Base-by-base conservation (phyloP, 2,113 vertebrate species). In the Chamaetylas fuelleborni region DNA sequence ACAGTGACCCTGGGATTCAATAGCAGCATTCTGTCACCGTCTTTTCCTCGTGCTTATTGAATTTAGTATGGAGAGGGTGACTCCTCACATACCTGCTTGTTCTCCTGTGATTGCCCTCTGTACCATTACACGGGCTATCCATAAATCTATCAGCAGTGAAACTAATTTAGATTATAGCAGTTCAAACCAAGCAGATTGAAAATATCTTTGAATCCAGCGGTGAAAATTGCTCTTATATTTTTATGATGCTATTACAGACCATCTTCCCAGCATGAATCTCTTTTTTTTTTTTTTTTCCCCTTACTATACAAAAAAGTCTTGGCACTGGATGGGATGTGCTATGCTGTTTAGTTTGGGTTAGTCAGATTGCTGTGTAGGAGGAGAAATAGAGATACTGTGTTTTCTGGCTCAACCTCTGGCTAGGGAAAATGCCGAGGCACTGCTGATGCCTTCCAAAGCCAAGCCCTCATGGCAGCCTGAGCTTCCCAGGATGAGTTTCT, bases 201-300 rank as follows among this genome's bases (percentile, higher is more conserved):
- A 93, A 56, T 62, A 73, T 26, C 22, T 86, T 81, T 70, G 43
- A 87, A 76, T 94, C 92, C 81, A 77, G 42, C 34, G 1, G 87
- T 47, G 78, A 91, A 93, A 92, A 95, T 92, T 90, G 67, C 33
- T 70, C 29, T 67, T 62, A 11, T 85, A 62, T 92, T 95, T 92
- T 89, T 91, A 72, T 2, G 0, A 56, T 81, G 62, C 50, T 92
- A 24, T 92, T 93, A 87, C 33, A 86, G 54, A 45, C 43, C 60
- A 81, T 94, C 84, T 85, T 95, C 93, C 40, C 78, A 91, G 90
- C 79, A 42, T 65, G 88, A 60, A 61, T 67, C 36, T 19, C 24
- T 24, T 48, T 24, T 24, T 23, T 19, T 11, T 11, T 11, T 66
- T 88, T 80, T 38, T 38, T 48, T 83, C 47, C 11, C 66, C 70